Percentiles rank a stretch among this genome's conserved stretches.
Evolutionary conservation across 2,797 vertebrate genomes (phyloP).

Genomic region (Aeoliscus strigatus): DNA sequence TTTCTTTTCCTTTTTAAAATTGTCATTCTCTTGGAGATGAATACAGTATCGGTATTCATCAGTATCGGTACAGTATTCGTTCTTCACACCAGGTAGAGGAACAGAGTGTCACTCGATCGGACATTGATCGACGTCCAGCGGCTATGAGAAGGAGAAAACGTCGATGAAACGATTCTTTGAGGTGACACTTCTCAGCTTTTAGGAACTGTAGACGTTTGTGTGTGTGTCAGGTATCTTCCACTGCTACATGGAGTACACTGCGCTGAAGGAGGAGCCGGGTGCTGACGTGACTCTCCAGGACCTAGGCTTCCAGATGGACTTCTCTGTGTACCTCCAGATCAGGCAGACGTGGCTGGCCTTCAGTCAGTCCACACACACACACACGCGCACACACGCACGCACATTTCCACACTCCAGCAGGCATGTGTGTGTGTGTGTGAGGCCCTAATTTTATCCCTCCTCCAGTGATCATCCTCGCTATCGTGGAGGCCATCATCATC

Average conservation of each 20-base stretch:
- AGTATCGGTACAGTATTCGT: too few relatives aligned
- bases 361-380: conserved; percentile 72
- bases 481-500: conserved; percentile 84
- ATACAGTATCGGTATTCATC: too few relatives aligned
- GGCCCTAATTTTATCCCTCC: conserved; percentile 2
- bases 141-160: too few relatives aligned
- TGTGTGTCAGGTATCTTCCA: conserved; percentile 82
- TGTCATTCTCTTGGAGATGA: too few relatives aligned
- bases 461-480: conserved; percentile 89
- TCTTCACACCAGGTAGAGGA: too few relatives aligned
- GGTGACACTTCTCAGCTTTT: too few relatives aligned
- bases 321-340: conserved; percentile 88
- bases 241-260: conserved; percentile 85
- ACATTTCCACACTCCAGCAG: background rate
- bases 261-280: conserved; percentile 76
- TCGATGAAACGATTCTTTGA: too few relatives aligned
- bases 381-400: background rate
- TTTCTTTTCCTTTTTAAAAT: too few relatives aligned
- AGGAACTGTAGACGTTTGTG: too few relatives aligned
- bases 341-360: conserved; percentile 94
- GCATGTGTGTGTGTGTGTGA: background rate
- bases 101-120: too few relatives aligned
- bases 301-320: conserved; percentile 88
- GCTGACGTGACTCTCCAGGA: conserved; percentile 83
- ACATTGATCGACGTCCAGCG: too few relatives aligned